These are phyloP conservation scores for Macrochelys suwanniensis DNA, from an alignment of 2,797 vertebrate species.

Conservation along the genomic window DNA sequence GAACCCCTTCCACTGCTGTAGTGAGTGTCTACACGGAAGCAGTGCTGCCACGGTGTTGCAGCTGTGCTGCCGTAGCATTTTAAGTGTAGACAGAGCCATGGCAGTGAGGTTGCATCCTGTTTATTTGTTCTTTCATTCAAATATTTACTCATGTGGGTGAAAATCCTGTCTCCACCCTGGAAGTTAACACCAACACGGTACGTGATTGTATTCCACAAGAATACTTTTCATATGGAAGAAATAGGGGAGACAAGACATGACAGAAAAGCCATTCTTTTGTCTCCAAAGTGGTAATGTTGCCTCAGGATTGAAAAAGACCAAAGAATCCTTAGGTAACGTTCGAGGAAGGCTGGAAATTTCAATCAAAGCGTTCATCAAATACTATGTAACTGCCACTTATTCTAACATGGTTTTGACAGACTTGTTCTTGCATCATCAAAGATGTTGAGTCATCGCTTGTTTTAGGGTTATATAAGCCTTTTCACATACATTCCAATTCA, in stretches of 20 bases:
- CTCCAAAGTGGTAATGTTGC: neutral
- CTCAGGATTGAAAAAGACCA: neutral
- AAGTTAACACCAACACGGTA: neutral
- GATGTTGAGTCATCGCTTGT: neutral
- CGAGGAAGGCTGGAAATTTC: neutral
- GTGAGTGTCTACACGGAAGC: neutral
- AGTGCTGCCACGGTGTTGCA: neutral
- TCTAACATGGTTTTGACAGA: neutral
- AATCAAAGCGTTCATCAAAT: neutral
- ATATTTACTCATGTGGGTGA: neutral
- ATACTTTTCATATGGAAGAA: neutral
- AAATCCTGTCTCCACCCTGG: neutral
- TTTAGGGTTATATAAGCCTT: neutral
- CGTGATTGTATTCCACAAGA: neutral
- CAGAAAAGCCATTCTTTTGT: neutral
- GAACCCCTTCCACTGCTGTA: neutral
- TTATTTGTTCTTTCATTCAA: neutral
- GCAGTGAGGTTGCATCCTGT: neutral
- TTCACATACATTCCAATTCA: neutral
- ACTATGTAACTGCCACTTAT: neutral
- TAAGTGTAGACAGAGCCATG: neutral
- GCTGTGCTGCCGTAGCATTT: neutral
- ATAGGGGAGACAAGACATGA: neutral
- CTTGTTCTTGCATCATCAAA: neutral
- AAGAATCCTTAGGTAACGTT: neutral